phyloP scores from a whole-genome alignment of 2,797 vertebrate species.

The Parambassis ranga region DNA sequence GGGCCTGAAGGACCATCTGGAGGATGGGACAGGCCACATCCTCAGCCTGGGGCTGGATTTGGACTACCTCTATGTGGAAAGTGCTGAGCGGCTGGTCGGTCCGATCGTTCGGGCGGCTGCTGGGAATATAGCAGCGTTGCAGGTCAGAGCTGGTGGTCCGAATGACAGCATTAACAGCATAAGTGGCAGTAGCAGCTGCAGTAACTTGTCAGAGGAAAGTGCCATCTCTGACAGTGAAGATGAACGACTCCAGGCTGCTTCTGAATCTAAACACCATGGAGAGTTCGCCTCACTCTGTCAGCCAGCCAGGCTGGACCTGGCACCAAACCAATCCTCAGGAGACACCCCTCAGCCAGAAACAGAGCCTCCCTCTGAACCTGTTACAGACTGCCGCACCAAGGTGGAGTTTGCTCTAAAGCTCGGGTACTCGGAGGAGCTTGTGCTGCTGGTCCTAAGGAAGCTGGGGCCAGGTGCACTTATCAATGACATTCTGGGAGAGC shows the following conservation, averaged over 20 bases:
- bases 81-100: constrained; percentile 80
- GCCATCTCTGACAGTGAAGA: constrained; percentile 89
- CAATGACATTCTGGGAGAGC: constrained; percentile 95
- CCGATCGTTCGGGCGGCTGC: constrained; percentile 74
- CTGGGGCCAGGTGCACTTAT: constrained; percentile 93
- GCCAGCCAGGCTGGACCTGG: constrained; percentile 78
- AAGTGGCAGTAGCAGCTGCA: constrained; percentile 73
- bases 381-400: constrained; percentile 90
- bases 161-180: constrained; percentile 79
- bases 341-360: constrained; percentile 74
- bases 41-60: constrained; percentile 86
- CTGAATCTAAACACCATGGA: constrained; percentile 26
- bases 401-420: constrained; percentile 97
- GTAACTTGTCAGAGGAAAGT: constrained; percentile 85
- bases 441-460: constrained; percentile 92
- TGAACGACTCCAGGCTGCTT: constrained; percentile 74
- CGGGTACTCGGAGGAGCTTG: constrained; percentile 93
- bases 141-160: constrained; percentile 43
- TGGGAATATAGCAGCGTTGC: constrained; percentile 75
- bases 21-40: constrained; percentile 84
- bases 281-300: constrained; percentile 26
- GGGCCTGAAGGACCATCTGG: constrained; percentile 96
- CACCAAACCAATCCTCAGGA: constrained; percentile 65
- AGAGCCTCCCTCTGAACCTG: constrained; percentile 72
- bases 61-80: constrained; percentile 90